Evolutionary conservation across 2,113 vertebrate species (phyloP), one percentile per base, ranked within the genome.

Genomic region (Phrynosoma platyrhinos): DNA sequence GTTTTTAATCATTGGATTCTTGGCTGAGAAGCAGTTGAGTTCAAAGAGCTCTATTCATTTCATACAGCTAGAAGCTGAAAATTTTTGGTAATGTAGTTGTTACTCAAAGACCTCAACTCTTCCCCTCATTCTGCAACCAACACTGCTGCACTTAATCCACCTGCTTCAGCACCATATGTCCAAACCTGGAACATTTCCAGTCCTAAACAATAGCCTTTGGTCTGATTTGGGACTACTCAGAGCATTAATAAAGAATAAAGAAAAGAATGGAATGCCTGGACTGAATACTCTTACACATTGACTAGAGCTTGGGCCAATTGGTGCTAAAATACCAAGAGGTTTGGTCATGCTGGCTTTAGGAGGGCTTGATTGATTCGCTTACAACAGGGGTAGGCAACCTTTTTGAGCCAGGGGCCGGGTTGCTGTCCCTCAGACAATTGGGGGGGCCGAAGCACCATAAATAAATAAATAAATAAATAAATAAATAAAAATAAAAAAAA

Each of bases 91-190:
- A 20, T 1, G 88, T 20, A 82, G 72, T 20, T 76, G 88, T 47
- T 32, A 10, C 55, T 87, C 78, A 77, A 86, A 87, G 91, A 78
- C 71, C 2, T 36, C 76, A 14, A 25, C 27, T 20, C 71, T 87
- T 85, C 21, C 53, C 36, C 58, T 74, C 25, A 77, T 53, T 82
- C 81, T 36, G 30, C 90, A 76, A 32, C 72, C 21, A 12, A 74
- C 27, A n/a, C 58, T 77, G 18, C 42, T 32, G 3, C 62, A 42
- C 85, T 1, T 0, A 32, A 64, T 91, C 91, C 94, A 93, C 94
- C 93, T 95, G 91, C 90, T 94, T 82, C 74, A 77, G 79, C 71
- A n/a, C 89, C 91, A 83, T 90, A 84, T 93, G 93, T 91, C 91
- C 84, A 30, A 12, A 30, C 53, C 87, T 94, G 94, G 94, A 94